phyloP scores from a whole-genome alignment of 2,797 vertebrate genomes.

The Limnodromus scolopaceus region DNA sequence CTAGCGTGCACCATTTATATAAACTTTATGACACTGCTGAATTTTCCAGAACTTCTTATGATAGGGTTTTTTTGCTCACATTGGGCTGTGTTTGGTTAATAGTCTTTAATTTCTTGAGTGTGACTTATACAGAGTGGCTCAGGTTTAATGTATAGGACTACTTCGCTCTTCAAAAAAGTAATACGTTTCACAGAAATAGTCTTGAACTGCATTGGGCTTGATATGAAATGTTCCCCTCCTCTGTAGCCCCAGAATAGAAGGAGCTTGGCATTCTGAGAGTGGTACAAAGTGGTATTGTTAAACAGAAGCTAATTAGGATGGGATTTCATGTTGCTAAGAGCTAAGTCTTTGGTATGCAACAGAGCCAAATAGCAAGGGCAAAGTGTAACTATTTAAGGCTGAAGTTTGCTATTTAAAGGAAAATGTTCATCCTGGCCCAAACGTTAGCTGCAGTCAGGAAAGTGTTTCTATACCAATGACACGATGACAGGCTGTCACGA shows the following conservation, averaged over 20 bases:
- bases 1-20: not conserved
- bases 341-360: conserved; percentile 67
- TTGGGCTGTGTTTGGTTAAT: not conserved
- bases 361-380: conserved; percentile 60
- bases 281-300: conserved; percentile 79
- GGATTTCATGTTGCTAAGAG: conserved; percentile 77
- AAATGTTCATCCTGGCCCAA: conserved; percentile 15
- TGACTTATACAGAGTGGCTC: not conserved
- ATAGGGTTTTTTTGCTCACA: not conserved
- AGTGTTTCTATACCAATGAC: not conserved
- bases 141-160: not conserved
- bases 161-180: not conserved
- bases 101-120: not conserved
- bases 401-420: conserved; percentile 59
- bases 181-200: not conserved
- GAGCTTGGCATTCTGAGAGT: conserved; percentile 56
- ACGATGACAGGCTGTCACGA: not conserved
- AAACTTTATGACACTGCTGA: not conserved
- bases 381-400: conserved; percentile 65
- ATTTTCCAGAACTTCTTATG: not conserved
- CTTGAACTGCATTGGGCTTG: not conserved
- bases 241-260: conserved; percentile 54
- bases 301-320: conserved; percentile 70
- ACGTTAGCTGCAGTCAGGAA: not conserved
- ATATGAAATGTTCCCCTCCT: not conserved